Evolutionary conservation across 1,140 invertebrate genomes (phyloP).

Genomic region (Eueides isabella): DNA sequence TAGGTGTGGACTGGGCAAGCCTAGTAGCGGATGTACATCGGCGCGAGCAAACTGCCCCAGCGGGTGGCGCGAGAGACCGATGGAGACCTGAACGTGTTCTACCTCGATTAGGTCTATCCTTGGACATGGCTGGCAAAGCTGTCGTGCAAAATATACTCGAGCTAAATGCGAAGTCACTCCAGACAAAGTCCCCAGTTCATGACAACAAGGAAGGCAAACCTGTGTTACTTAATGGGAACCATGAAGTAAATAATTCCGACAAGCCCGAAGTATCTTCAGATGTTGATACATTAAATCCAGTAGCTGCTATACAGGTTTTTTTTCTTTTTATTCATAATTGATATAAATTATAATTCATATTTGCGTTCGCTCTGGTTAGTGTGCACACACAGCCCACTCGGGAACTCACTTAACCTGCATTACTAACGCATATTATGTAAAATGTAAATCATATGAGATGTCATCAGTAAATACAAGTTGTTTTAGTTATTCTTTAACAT

Average conservation of each 20-base stretch:
- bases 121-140: slow-evolving; percentile 86
- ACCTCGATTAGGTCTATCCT: slow-evolving; percentile 87
- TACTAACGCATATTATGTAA: too few relatives aligned
- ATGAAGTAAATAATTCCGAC: slow-evolving; percentile 34
- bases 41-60: slow-evolving; percentile 80
- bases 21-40: slow-evolving; percentile 89
- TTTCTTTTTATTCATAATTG: slow-evolving; percentile 26
- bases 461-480: too few relatives aligned
- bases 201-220: slow-evolving; percentile 46
- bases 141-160: slow-evolving; percentile 84
- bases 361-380: too few relatives aligned
- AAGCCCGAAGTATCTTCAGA: slow-evolving; percentile 39
- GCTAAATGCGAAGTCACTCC: slow-evolving; percentile 73
- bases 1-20: slow-evolving; percentile 96
- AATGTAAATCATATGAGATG: too few relatives aligned
- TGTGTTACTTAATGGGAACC: slow-evolving; percentile 45
- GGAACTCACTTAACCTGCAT: too few relatives aligned
- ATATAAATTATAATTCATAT: too few relatives aligned
- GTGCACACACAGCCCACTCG: too few relatives aligned
- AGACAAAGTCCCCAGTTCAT: slow-evolving; percentile 39
- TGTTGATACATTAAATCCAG: slow-evolving; percentile 79
- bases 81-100: slow-evolving; percentile 90
- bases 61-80: slow-evolving; percentile 85
- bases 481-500: too few relatives aligned
- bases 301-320: slow-evolving; percentile 84